Evolutionary conservation across 2,113 vertebrate species (phyloP).

Genomic region (Girardinichthys multiradiatus): DNA sequence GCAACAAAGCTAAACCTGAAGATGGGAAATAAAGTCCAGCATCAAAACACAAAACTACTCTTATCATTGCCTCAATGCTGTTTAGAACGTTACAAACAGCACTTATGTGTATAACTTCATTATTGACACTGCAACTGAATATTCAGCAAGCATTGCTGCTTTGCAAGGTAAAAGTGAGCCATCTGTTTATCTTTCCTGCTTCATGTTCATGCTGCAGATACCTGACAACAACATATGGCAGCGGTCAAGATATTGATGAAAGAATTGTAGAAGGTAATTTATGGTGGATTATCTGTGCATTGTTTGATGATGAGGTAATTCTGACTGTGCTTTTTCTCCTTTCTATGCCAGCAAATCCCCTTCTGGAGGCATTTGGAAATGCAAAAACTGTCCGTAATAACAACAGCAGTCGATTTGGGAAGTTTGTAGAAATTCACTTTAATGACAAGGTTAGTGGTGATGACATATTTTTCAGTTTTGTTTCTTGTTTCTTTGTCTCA

Average conservation of each 20-base stretch:
- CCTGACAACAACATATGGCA: conserved; percentile 96
- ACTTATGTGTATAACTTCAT: not conserved
- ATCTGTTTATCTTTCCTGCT: not conserved
- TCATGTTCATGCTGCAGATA: conserved; percentile 81
- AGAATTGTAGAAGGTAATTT: conserved; percentile 97
- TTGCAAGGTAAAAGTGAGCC: not conserved
- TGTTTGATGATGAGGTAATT: not conserved
- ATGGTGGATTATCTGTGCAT: not conserved
- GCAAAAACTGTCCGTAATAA: conserved; percentile 99
- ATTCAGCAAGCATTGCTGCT: not conserved
- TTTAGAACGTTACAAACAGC: not conserved
- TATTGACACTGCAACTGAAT: not conserved
- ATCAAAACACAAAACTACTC: not conserved
- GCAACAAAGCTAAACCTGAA: not conserved
- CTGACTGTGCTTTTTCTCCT: not conserved
- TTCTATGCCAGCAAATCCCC: conserved; percentile 87
- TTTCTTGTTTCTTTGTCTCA: too few relatives aligned
- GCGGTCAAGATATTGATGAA: conserved; percentile 97
- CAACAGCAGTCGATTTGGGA: conserved; percentile 98
- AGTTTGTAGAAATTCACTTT: conserved; percentile 99
- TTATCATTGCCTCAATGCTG: not conserved
- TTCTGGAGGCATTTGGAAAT: conserved; percentile 98
- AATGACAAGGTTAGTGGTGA: conserved; percentile 88
- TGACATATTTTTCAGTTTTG: not conserved
- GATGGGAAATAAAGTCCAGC: not conserved